A percentile compares a stretch with the other conserved stretches of the same genome.
These are phyloP conservation scores for Pycnomerus fuliginosus DNA, from an alignment of 2,888 invertebrate species.

Conservation along the genomic window DNA sequence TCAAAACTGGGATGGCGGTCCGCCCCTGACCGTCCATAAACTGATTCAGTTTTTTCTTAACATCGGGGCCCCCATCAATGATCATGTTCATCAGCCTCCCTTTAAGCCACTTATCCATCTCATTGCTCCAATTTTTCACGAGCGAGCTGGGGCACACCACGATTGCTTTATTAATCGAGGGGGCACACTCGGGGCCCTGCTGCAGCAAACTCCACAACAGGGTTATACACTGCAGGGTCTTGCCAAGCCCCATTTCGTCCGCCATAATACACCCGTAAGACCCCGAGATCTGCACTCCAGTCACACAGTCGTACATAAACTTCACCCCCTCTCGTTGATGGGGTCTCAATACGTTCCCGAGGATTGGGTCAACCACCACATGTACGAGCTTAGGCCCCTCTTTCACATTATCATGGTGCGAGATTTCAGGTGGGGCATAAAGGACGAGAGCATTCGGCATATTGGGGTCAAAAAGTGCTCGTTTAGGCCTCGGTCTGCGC, in stretches of 20 bases:
- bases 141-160: slow-evolving; percentile 97
- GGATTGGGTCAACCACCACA: slow-evolving; percentile 94
- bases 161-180: slow-evolving; percentile 87
- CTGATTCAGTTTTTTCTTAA: slow-evolving; percentile 73
- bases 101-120: slow-evolving; percentile 95
- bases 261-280: slow-evolving; percentile 98
- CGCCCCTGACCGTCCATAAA: slow-evolving; percentile 83
- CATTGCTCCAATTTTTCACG: slow-evolving; percentile 99
- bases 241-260: slow-evolving; percentile 99
- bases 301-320: slow-evolving; percentile 99
- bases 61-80: slow-evolving; percentile 86
- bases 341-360: slow-evolving; percentile 88
- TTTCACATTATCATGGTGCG: slow-evolving; percentile 86
- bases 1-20: slow-evolving; percentile 86
- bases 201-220: slow-evolving; percentile 91
- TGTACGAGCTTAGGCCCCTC: slow-evolving; percentile 77
- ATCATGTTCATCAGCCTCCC: slow-evolving; percentile 77
- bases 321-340: slow-evolving; percentile 99
- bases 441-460: slow-evolving; percentile 90
- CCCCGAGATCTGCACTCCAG: slow-evolving; percentile 82
- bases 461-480: slow-evolving; percentile 87
- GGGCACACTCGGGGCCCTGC: slow-evolving; percentile 90
- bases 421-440: slow-evolving; percentile 78
- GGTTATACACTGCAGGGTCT: slow-evolving; percentile 96
- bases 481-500: slow-evolving; percentile 60